Conservation (phyloP, 1,140 invertebrate genomes). For the Prorops nasuta region DNA sequence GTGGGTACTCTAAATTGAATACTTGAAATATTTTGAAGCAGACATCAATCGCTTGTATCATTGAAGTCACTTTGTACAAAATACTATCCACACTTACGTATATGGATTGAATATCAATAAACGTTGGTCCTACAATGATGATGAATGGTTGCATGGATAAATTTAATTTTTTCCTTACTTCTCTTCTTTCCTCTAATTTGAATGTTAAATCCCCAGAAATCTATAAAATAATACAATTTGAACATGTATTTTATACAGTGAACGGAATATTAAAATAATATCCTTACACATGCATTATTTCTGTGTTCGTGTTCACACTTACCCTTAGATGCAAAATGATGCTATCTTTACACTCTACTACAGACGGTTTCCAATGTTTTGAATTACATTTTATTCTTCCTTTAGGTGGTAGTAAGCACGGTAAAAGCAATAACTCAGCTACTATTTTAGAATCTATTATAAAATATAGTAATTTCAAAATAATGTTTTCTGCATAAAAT, state of each 20-base stretch:
- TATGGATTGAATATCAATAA: background rate
- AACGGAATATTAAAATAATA: background rate
- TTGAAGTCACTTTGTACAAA: background rate
- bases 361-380: conserved; percentile 4
- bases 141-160: background rate
- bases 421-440: background rate
- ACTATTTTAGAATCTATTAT: conserved; percentile 3
- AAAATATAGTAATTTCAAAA: background rate
- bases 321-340: conserved; percentile 4
- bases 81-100: background rate
- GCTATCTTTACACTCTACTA: conserved; percentile 4
- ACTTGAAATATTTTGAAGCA: background rate
- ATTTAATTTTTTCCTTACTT: background rate
- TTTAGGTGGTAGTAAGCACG: conserved; percentile 12
- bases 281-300: background rate
- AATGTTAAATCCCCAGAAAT: background rate
- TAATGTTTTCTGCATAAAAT: background rate
- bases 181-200: background rate
- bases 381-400: conserved; percentile 1
- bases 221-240: background rate
- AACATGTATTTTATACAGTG: too few species aligned
- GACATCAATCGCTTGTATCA: background rate
- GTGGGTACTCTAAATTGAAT: background rate
- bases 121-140: background rate
- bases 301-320: conserved; percentile 2